phyloP scores from a whole-genome alignment of 2,113 vertebrate genomes.

The Proteles cristata region DNA sequence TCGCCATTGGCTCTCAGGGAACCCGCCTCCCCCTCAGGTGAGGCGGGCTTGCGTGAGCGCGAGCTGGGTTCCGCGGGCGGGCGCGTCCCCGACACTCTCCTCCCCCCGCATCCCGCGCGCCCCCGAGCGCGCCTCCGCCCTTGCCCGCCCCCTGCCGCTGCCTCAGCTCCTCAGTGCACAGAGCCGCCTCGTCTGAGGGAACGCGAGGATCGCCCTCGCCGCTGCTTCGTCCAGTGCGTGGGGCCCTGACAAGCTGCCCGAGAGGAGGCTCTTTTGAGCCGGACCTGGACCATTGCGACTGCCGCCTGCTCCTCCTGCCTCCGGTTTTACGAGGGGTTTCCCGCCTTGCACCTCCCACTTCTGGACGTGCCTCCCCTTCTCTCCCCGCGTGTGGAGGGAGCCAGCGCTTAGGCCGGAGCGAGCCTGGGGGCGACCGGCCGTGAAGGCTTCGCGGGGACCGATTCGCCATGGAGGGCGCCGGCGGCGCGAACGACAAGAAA shows the following conservation, averaged over 20 bases:
- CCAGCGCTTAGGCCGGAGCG: constrained; percentile 73
- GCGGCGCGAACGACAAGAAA: constrained; percentile 84
- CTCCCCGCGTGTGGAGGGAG: constrained; percentile 68
- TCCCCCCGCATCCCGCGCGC: background rate
- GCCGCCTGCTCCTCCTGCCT: background rate
- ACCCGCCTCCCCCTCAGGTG: constrained; percentile 81
- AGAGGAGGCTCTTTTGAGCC: background rate
- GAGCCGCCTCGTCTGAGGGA: constrained; percentile 61
- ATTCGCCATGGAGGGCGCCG: constrained; percentile 81
- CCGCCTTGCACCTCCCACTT: constrained; percentile 66
- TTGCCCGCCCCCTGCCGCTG: constrained; percentile 72
- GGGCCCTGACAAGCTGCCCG: constrained; percentile 52
- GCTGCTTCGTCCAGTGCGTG: background rate
- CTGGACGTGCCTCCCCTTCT: constrained; percentile 55
- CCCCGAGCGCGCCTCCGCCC: constrained; percentile 66
- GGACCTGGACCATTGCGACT: background rate
- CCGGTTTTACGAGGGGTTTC: constrained; percentile 16
- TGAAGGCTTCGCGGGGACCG: constrained; percentile 52
- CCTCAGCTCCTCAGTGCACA: constrained; percentile 45
- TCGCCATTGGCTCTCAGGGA: constrained; percentile 61
- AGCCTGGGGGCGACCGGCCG: constrained; percentile 67
- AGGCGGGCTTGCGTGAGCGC: constrained; percentile 72
- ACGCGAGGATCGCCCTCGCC: constrained; percentile 48
- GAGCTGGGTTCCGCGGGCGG: background rate
- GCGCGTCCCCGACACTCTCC: background rate